A percentile compares a stretch with the other conserved stretches of the same genome.
These are phyloP conservation scores for Trichopoda pennipes DNA, from an alignment of 2,888 invertebrate species.

Conservation along the genomic window DNA sequence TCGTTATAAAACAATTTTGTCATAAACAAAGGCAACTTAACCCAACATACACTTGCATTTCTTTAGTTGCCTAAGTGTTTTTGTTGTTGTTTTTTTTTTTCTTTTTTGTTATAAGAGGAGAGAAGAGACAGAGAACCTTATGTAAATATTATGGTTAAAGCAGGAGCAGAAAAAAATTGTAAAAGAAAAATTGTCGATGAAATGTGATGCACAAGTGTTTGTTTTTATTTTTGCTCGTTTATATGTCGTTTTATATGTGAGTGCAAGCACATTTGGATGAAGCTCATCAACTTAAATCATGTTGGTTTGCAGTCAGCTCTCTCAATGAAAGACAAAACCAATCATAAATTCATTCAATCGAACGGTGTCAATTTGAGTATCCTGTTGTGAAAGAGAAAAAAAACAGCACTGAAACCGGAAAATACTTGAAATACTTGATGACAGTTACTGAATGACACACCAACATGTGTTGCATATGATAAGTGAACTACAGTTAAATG, in stretches of 20 bases:
- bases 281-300: slow-evolving; percentile 17
- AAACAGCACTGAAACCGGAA: slow-evolving; percentile 31
- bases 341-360: slow-evolving; percentile 66
- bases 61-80: neutral
- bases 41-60: neutral
- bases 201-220: slow-evolving; percentile 30
- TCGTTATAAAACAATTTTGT: neutral
- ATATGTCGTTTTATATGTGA: neutral
- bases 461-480: slow-evolving; percentile 54
- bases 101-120: neutral
- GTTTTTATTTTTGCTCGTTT: neutral
- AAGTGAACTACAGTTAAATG: slow-evolving; percentile 55
- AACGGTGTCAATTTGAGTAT: slow-evolving; percentile 66
- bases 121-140: neutral
- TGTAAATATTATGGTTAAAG: slow-evolving; percentile 54
- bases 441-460: slow-evolving; percentile 59
- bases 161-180: neutral
- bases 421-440: slow-evolving; percentile 47
- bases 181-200: slow-evolving; percentile 19
- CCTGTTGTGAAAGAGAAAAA: slow-evolving; percentile 16
- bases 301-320: slow-evolving; percentile 21
- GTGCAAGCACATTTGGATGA: neutral
- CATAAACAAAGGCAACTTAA: neutral
- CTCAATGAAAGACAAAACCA: slow-evolving; percentile 46
- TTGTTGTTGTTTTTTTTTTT: neutral